Evolutionary conservation across 2,113 vertebrate species (phyloP).

Genomic region (human (Homo sapiens)): DNA sequence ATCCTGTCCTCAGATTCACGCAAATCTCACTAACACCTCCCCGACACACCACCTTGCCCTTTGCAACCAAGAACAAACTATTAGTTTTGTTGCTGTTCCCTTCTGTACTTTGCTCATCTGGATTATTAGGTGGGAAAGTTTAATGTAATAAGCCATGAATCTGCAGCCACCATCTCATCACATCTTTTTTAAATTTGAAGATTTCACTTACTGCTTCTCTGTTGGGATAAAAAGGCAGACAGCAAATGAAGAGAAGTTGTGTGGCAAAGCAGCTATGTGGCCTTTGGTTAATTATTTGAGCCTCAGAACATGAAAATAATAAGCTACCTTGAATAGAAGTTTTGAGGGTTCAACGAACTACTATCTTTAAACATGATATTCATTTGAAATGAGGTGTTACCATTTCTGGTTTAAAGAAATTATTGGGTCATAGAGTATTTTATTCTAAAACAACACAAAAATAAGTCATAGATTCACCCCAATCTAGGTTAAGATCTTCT

Average conservation of each 20-base stretch:
- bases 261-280: fast-evolving
- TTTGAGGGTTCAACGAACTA: no score
- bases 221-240: neutral
- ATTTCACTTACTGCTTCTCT: neutral
- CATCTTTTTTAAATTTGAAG: neutral
- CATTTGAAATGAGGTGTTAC: no score
- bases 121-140: no score
- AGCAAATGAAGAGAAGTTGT: fast-evolving
- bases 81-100: fast-evolving
- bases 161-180: fast-evolving
- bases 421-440: neutral
- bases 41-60: fast-evolving
- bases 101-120: fast-evolving
- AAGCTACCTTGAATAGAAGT: neutral
- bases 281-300: fast-evolving
- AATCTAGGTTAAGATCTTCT: neutral
- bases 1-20: neutral
- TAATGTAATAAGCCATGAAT: fast-evolving
- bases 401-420: neutral
- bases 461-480: neutral
- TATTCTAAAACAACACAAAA: neutral
- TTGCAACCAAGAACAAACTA: fast-evolving
- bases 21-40: fast-evolving
- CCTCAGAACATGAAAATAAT: neutral
- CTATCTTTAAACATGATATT: neutral